A percentile compares a stretch with the other conserved stretches of the same genome.
Conservation (phyloP, 2,888 invertebrate species). For the Tetheella fluctuosa region DNA sequence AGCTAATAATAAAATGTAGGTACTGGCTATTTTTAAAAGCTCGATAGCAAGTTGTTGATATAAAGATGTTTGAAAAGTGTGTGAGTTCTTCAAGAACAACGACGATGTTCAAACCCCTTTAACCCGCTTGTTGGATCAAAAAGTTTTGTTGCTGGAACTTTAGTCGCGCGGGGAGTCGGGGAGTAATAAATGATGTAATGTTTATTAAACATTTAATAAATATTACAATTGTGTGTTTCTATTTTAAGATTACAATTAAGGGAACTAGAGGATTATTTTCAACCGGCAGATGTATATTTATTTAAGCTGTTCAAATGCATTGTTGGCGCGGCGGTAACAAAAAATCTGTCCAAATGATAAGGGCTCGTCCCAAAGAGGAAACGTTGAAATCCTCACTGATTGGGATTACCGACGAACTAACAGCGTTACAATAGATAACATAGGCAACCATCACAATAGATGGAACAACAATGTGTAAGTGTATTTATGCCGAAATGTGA, state of each 20-base stretch:
- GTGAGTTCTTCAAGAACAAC: background rate
- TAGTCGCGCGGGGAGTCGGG: background rate
- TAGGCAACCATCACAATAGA: slow-evolving; percentile 63
- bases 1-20: background rate
- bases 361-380: slow-evolving; percentile 48
- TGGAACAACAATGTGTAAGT: slow-evolving; percentile 64
- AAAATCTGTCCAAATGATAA: slow-evolving; percentile 47
- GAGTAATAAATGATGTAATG: background rate
- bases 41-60: background rate
- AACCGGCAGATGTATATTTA: slow-evolving; percentile 46
- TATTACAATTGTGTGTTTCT: background rate
- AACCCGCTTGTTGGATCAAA: background rate
- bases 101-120: background rate
- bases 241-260: slow-evolving; percentile 18
- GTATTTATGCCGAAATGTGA: slow-evolving; percentile 67
- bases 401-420: slow-evolving; percentile 72
- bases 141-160: background rate
- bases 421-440: slow-evolving; percentile 65
- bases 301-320: slow-evolving; percentile 44
- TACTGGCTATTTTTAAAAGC: slow-evolving; percentile 5
- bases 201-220: background rate
- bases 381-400: slow-evolving; percentile 67
- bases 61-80: slow-evolving; percentile 1
- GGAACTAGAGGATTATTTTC: slow-evolving; percentile 33
- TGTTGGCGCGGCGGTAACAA: slow-evolving; percentile 41